A percentile compares a stretch with the other conserved stretches of the same genome.
phyloP scores from a whole-genome alignment of 2,113 vertebrate species.

The Uria aalge region DNA sequence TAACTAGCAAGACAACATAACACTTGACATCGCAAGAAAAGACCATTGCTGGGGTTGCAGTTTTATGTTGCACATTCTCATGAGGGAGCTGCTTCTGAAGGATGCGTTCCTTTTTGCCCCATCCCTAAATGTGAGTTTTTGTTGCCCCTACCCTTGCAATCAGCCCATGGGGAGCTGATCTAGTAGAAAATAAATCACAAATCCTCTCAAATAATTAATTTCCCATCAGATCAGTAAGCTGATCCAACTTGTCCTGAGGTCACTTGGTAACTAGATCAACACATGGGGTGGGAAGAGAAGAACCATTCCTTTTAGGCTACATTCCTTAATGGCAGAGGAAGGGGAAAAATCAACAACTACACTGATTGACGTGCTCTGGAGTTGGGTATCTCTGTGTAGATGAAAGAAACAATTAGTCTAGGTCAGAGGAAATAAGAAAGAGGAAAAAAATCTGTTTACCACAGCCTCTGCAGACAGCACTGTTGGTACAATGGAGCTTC shows the following conservation, averaged over 20 bases:
- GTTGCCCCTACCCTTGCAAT: neutral
- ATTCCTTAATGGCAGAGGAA: neutral
- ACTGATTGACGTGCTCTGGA: neutral
- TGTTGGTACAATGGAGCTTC: neutral
- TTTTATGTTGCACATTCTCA: neutral
- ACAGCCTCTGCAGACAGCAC: neutral
- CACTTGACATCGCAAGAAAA: neutral
- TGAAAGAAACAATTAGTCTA: conserved; percentile 20
- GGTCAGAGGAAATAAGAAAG: conserved; percentile 7
- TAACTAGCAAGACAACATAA: neutral
- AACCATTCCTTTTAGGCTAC: neutral
- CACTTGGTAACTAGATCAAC: neutral
- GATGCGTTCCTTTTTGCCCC: neutral
- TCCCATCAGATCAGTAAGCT: neutral
- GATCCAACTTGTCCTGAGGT: neutral
- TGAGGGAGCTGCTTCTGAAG: neutral
- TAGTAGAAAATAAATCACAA: neutral
- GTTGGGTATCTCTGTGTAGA: neutral
- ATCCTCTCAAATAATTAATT: neutral
- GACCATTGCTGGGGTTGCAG: neutral
- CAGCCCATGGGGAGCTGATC: neutral
- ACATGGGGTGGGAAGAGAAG: neutral
- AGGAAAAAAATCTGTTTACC: neutral
- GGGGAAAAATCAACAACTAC: neutral
- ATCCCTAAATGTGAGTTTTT: neutral